Percentiles rank a stretch among this genome's conserved stretches.
Evolutionary conservation across 1,140 invertebrate genomes (phyloP).

Genomic region (Drosophila seguyi): DNA sequence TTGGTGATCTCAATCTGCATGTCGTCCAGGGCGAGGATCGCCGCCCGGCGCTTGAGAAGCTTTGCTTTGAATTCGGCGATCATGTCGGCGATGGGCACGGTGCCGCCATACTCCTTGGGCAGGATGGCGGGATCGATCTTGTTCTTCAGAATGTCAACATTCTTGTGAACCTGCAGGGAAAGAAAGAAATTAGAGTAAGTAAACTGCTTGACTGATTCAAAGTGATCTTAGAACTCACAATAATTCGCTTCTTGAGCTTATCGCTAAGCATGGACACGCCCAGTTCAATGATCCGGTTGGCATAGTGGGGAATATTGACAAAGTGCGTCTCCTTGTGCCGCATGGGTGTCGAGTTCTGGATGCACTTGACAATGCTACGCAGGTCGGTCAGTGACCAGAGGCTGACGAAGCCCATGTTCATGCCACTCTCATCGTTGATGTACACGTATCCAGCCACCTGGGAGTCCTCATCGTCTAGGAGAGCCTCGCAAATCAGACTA

Average conservation of each 20-base stretch:
- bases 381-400: constrained; percentile 93
- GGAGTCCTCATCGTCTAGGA: constrained; percentile 92
- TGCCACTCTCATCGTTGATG: constrained; percentile 93
- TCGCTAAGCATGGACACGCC: constrained; percentile 91
- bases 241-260: constrained; percentile 91
- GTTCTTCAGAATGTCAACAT: constrained; percentile 89
- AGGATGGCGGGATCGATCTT: constrained; percentile 90
- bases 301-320: constrained; percentile 92
- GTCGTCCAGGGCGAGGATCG: constrained; percentile 91
- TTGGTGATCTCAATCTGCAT: constrained; percentile 90
- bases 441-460: constrained; percentile 92
- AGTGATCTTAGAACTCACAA: constrained; percentile 86
- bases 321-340: constrained; percentile 94
- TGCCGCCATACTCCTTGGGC: constrained; percentile 94
- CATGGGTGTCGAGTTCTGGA: constrained; percentile 95
- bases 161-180: constrained; percentile 89
- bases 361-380: constrained; percentile 91
- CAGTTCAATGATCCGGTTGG: constrained; percentile 92
- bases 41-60: constrained; percentile 88
- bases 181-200: constrained; percentile 3
- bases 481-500: constrained; percentile 90
- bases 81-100: constrained; percentile 91
- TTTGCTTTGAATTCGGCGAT: constrained; percentile 90
- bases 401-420: constrained; percentile 92
- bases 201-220: neutral